A percentile compares a stretch with the other conserved stretches of the same genome.
phyloP scores from a whole-genome alignment of 2,888 invertebrate species.

The Erebia epiphron region DNA sequence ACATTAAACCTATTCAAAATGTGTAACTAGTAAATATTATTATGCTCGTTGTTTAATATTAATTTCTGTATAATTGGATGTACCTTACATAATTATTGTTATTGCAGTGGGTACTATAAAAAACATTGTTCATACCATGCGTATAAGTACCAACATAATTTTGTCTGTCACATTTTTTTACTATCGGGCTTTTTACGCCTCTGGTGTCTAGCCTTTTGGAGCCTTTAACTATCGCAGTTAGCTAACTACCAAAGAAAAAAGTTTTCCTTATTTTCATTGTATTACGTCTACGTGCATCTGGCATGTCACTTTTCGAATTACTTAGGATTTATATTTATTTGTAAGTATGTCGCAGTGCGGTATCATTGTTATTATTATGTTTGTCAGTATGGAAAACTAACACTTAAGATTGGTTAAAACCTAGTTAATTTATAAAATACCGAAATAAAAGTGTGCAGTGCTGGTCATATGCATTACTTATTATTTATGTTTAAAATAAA shows the following conservation, averaged over 20 bases:
- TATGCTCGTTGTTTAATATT: constrained; percentile 56
- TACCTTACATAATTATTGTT: constrained; percentile 46
- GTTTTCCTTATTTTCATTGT: constrained; percentile 45
- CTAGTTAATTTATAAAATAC: constrained; percentile 75
- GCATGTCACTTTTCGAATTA: constrained; percentile 50
- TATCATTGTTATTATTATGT: constrained; percentile 51
- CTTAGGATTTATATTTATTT: constrained; percentile 47
- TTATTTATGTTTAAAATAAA: constrained; percentile 79
- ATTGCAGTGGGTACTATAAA: constrained; percentile 30
- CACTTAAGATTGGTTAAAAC: constrained; percentile 76
- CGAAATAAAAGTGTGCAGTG: constrained; percentile 80
- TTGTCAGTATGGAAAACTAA: constrained; percentile 74
- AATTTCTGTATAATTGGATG: constrained; percentile 52
- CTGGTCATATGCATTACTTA: constrained; percentile 81
- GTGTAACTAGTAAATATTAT: constrained; percentile 58
- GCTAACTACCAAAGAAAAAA: constrained; percentile 51
- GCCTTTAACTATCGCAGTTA: constrained; percentile 37
- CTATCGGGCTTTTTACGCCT: constrained; percentile 1
- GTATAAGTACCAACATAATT: constrained; percentile 29
- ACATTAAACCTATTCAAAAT: constrained; percentile 50
- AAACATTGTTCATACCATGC: constrained; percentile 28
- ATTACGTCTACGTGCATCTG: constrained; percentile 48
- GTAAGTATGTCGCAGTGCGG: constrained; percentile 46
- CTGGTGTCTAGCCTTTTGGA: constrained; percentile 7
- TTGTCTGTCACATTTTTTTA: constrained; percentile 6